Base-by-base conservation (phyloP, 1,140 invertebrate species). In the Bicyclus anynana region DNA sequence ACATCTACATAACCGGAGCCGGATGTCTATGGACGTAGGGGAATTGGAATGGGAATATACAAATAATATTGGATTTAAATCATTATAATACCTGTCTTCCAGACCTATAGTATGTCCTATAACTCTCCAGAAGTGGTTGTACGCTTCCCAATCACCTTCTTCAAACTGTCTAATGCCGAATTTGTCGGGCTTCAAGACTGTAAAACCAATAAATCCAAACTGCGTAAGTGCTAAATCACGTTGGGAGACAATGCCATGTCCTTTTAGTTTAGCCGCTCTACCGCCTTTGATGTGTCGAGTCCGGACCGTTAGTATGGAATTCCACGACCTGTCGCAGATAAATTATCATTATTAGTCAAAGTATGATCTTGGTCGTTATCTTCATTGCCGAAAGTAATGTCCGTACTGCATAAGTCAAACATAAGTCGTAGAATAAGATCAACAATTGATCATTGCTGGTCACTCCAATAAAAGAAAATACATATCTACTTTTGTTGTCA, bases 201-300 rank as follows among this genome's bases (percentile, higher is more conserved):
- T 90, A 47, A 94, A 93, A 1, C 96, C 96, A 63, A 97, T 93
- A 70, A 98, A 98, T 7, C 94, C 95, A 67, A 95, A 96, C 74
- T 95, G 95, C 0, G 97, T 96, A 0, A 97, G 68, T 0, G 93
- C 93, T 91, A 98, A 92, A 62, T 97, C 96, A 57, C 93, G 91
- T 80, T 98, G 97, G 0, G 91, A 92, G 10, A 92, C 90, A 3
- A 91, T 74, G 1, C 92, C 91, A 0, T 73, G 73, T 13, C 84
- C 84, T 16, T 80, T 78, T 3, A 65, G 48, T 6, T 84, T 75
- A 9, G 81, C 85, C 1, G 90, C 89, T 37, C 86, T 78, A 37
- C 90, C 92, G 0, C 92, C 93, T 1, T 89, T 73, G n/a, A 92
- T 89, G 66, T 96, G 95, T 12, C 92, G 91, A 38, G 80, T 90